Base-by-base conservation (phyloP, 2,888 invertebrate species). In the Bembecia ichneumoniformis region DNA sequence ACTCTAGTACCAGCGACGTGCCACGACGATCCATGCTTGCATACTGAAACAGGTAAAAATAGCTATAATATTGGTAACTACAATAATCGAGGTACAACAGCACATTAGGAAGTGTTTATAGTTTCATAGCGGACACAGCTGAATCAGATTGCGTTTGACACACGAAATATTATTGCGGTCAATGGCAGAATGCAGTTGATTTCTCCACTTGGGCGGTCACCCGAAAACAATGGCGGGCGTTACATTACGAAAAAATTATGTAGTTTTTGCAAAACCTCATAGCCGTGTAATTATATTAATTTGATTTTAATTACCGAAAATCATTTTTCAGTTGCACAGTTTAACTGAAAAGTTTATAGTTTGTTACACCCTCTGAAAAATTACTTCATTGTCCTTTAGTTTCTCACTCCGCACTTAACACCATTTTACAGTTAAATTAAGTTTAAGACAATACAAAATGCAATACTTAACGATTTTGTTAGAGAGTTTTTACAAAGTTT, bases 1-100 rank as follows among this genome's bases (percentile, higher is more conserved):
- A 93, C 90, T 63, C 97, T 93, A 40, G 92, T 91, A 16, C 95
- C 92, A 36, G 96, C 94, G 68, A 96, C 94, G 86, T 98, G 97
- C 97, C 98, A 98, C 68, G 93, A 92, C 46, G 97, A 96, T 49
- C 97, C 96, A 81, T 93, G 92, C 74, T 94, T 92, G 64, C 96
- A 93, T 67, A 96, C 96, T 96, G 88, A 49, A 89, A 89, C 40
- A 40, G 5, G n/a, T 40, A 40, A 28, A 28, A 28, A 3, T 9
- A 9, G 28, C 28, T 5, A 9, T 28, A 28, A 28, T 28, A 28
- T 28, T 40, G 3, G 40, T 13, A 13, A 13, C 13, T 40, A 40
- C n/a, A 40, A n/a, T n/a, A 40, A 13, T 40, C 4, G 11, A n/a
- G 13, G 13, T n/a, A 40, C 11, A 35, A 35, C 3, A 40, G 3